Evolutionary conservation across 2,113 vertebrate genomes (phyloP).

Genomic region (Pitta sordida): DNA sequence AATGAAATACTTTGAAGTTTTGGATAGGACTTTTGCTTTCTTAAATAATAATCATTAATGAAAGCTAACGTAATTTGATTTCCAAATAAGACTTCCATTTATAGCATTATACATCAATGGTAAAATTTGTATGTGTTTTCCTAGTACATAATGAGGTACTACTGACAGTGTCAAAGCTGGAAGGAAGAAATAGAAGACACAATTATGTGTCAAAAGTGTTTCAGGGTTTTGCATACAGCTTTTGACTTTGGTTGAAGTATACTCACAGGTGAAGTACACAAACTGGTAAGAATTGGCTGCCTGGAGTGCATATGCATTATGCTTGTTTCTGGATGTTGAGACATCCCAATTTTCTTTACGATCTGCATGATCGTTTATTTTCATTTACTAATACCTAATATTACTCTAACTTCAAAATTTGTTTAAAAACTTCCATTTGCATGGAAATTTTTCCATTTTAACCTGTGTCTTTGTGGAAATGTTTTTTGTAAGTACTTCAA

Average conservation of each 20-base stretch:
- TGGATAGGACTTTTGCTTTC: background rate
- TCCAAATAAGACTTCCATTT: background rate
- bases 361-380: background rate
- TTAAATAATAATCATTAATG: background rate
- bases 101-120: background rate
- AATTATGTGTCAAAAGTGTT: background rate
- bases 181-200: background rate
- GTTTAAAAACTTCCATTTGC: background rate
- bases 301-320: background rate
- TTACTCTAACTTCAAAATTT: background rate
- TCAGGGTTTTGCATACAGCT: background rate
- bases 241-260: background rate
- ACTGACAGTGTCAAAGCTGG: background rate
- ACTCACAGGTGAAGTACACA: background rate
- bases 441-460: background rate
- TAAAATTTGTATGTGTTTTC: background rate
- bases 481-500: background rate
- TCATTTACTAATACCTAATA: background rate
- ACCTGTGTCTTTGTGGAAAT: background rate
- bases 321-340: fast-evolving
- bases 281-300: background rate
- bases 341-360: background rate
- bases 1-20: background rate
- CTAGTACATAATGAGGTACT: background rate
- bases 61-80: background rate